Percentiles rank a stretch among this genome's conserved stretches.
These are phyloP conservation scores for Capreolus pygargus DNA, from an alignment of 2,113 vertebrate genomes.

Conservation along the genomic window DNA sequence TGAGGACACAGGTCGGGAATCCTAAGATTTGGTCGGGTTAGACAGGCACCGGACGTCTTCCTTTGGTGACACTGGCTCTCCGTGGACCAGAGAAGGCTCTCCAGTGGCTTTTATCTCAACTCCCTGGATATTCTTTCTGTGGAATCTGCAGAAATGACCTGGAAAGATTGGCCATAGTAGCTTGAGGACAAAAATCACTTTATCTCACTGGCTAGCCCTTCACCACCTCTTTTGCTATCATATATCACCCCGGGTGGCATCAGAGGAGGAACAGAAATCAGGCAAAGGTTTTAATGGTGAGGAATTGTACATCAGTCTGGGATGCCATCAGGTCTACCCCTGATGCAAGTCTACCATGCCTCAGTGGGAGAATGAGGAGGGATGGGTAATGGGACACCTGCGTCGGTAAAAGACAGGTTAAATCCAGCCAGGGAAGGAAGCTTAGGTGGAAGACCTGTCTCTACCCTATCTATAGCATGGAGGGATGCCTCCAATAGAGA, in stretches of 20 bases:
- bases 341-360: not conserved
- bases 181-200: not conserved
- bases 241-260: not conserved
- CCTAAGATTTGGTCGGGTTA: not conserved
- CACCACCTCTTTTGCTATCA: not conserved
- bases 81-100: not conserved
- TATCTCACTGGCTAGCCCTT: not conserved
- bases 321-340: not conserved
- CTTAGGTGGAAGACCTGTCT: not conserved
- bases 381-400: not conserved
- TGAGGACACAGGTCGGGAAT: not conserved
- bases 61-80: not conserved
- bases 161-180: not conserved
- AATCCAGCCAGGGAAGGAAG: not conserved
- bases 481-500: not conserved
- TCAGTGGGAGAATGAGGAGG: not conserved
- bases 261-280: not conserved
- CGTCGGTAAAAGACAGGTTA: not conserved
- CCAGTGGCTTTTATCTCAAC: accelerated
- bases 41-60: not conserved
- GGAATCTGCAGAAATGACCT: not conserved
- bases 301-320: not conserved
- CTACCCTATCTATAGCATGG: not conserved
- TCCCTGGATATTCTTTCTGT: not conserved
- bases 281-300: not conserved